Evolutionary conservation across 2,113 vertebrate species (phyloP).

Genomic region (Paraplagusia blochii): DNA sequence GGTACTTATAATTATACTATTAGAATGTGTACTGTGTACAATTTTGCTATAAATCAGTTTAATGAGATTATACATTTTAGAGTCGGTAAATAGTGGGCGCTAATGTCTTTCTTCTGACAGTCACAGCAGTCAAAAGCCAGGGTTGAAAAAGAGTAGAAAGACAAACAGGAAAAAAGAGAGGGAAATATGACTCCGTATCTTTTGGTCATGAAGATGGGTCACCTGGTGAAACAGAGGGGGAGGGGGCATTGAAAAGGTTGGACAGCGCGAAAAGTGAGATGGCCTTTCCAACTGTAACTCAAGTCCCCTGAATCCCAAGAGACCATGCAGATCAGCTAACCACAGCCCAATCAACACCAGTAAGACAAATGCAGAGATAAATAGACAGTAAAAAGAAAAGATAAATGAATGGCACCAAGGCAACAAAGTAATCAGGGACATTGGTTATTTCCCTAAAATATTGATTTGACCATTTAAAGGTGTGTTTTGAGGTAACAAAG

Average conservation of each 20-base stretch:
- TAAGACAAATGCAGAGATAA: constrained; percentile 33
- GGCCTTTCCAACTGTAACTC: constrained; percentile 71
- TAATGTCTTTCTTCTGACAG: neutral
- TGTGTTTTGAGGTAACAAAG: too few relatives aligned
- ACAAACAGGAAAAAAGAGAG: constrained; percentile 23
- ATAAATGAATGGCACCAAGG: constrained; percentile 4
- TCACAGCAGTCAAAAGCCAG: neutral
- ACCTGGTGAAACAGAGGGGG: constrained; percentile 65
- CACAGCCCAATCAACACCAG: constrained; percentile 67
- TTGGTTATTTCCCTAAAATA: neutral
- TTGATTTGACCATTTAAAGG: too few relatives aligned
- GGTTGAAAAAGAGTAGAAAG: constrained; percentile 4
- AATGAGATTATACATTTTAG: constrained; percentile 2
- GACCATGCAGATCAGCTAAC: constrained; percentile 67
- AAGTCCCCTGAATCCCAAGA: constrained; percentile 60
- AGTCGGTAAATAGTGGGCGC: neutral
- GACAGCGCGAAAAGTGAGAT: constrained; percentile 72
- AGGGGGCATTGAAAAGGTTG: constrained; percentile 63
- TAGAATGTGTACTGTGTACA: constrained; percentile 17
- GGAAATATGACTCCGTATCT: constrained; percentile 66
- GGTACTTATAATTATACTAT: constrained; percentile 38
- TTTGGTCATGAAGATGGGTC: constrained; percentile 69
- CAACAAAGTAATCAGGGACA: constrained; percentile 3
- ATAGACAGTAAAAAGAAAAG: constrained; percentile 5
- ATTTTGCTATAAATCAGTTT: constrained; percentile 17